Evolutionary conservation across 1,140 invertebrate species (phyloP), one percentile per base, ranked within the genome.

Genomic region (Drosophila nannoptera): DNA sequence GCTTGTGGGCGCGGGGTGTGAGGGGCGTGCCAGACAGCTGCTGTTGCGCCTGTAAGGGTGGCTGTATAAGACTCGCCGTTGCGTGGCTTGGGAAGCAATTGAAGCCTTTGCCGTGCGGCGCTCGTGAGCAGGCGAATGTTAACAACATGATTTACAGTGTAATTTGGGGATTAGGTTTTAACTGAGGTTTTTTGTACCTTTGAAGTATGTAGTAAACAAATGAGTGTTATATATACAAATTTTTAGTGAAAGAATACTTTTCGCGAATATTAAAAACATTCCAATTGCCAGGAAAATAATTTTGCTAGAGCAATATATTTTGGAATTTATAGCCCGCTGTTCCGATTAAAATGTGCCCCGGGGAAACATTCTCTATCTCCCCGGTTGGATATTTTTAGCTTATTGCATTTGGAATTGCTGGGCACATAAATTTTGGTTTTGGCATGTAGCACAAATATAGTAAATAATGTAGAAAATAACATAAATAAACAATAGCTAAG

Each of bases 401-500:
- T 14, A 40, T 56, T 45, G 40, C 7, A 49, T 14, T 60, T 38
- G 7, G 9, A 40, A 16, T 50, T 42, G 43, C 49, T 59, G 48
- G 48, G 54, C 54, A 43, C 56, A 63, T 75, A 75, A 75, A 75
- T 75, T 67, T 32, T 49, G 50, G 46, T 46, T 12, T 22, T 70
- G 53, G 42, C 46, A 38, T 4, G 7, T 16, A 8, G 12, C 46
- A 46, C 59, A 72, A 72, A 75, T 68, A 75, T 67, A 53, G 72
- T 75, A 75, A 75, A 75, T 72, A 72, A 63, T 22, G 22, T 3
- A 38, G 38, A 36, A 69, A 63, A 67, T 61, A 70, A 54, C 52
- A 75, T 75, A 75, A 75, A 75, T 75, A 72, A 68, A 31, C 22
- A 48, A 59, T 7, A 0, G 7, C 22, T 42, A 33, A 64, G 11